These are phyloP conservation scores for Heteropelma amictum DNA, from an alignment of 2,888 invertebrate genomes.

Conservation along the genomic window DNA sequence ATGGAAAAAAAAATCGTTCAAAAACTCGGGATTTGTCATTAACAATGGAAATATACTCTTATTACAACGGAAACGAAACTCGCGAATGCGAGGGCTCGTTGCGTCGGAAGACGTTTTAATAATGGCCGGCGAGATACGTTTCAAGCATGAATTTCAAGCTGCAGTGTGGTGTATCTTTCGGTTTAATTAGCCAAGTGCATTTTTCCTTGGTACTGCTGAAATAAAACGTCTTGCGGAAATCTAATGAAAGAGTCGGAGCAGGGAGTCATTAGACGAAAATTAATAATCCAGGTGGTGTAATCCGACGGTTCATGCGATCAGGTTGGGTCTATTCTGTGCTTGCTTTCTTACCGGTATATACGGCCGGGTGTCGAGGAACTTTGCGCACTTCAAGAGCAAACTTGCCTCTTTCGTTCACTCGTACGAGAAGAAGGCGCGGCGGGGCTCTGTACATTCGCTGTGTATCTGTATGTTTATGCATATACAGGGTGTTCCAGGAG, in stretches of 20 bases:
- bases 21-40: too few species aligned
- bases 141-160: slow-evolving; percentile 18
- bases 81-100: too few species aligned
- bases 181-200: slow-evolving; percentile 47
- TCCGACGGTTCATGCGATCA: slow-evolving; percentile 11
- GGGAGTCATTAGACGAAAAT: slow-evolving; percentile 54
- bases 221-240: slow-evolving; percentile 40
- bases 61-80: too few species aligned
- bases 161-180: not conserved
- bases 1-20: too few species aligned
- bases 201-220: slow-evolving; percentile 14
- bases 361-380: slow-evolving; percentile 38
- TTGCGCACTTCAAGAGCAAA: slow-evolving; percentile 45
- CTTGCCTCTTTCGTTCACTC: slow-evolving; percentile 34
- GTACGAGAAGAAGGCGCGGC: slow-evolving; percentile 45
- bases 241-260: slow-evolving; percentile 44
- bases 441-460: not conserved
- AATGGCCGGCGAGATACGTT: not conserved
- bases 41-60: too few species aligned
- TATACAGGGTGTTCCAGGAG: too few species aligned
- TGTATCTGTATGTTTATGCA: not conserved
- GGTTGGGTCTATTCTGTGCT: not conserved
- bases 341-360: too few species aligned
- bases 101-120: too few species aligned
- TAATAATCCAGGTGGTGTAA: slow-evolving; percentile 53